Conservation (phyloP, 2,888 invertebrate species). For the Caenorhabditis drosophilae region DNA sequence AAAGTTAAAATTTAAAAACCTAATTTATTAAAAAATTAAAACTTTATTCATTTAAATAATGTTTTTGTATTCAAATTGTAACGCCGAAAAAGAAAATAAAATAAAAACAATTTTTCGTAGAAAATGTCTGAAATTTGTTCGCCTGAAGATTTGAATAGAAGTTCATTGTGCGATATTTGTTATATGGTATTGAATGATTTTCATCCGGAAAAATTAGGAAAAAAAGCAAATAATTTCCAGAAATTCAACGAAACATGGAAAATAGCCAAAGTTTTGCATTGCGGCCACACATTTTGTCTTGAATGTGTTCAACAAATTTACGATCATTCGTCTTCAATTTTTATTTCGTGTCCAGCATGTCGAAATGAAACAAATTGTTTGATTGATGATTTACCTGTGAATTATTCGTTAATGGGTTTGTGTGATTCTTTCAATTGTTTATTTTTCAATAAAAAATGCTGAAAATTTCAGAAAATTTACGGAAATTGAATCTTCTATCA, state of each 20-base stretch:
- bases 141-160: conserved; percentile 2
- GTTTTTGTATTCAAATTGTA: too few relatives aligned
- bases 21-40: too few relatives aligned
- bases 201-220: too few relatives aligned
- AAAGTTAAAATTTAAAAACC: too few relatives aligned
- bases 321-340: conserved; percentile 13
- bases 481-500: conserved; percentile 1
- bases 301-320: conserved; percentile 12
- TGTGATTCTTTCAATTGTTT: background rate
- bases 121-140: background rate
- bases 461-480: background rate
- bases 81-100: background rate
- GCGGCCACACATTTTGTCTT: conserved; percentile 25
- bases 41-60: too few relatives aligned
- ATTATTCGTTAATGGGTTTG: conserved; percentile 17
- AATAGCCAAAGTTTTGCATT: conserved; percentile 13
- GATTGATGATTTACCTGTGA: conserved; percentile 1
- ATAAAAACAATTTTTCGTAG: background rate
- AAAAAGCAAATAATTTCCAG: too few relatives aligned
- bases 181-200: conserved; percentile 15
- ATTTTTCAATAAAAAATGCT: background rate
- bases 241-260: conserved; percentile 20
- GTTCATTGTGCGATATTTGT: conserved; percentile 16
- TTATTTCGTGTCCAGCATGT: conserved; percentile 22
- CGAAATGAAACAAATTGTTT: conserved; percentile 14